Evolutionary conservation across 2,888 invertebrate species (phyloP).

Genomic region (Cryptocephalus primarius): DNA sequence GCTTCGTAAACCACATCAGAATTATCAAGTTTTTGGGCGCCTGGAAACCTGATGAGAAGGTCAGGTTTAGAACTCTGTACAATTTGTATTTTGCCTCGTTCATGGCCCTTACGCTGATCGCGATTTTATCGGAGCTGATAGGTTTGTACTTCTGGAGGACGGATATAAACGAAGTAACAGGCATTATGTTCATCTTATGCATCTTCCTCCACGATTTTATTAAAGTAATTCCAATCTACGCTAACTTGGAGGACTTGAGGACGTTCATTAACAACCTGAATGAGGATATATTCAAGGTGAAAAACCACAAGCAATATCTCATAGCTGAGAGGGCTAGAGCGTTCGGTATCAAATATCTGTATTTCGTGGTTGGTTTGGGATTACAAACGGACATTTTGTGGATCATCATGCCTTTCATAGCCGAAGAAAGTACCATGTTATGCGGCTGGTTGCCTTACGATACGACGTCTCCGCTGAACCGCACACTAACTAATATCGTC

Average conservation of each 20-base stretch:
- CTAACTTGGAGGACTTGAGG: not conserved
- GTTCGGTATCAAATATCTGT: not conserved
- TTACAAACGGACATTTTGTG: conserved; percentile 2
- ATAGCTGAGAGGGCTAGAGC: not conserved
- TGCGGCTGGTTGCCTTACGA: conserved; percentile 1
- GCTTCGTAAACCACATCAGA: not conserved
- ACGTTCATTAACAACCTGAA: not conserved
- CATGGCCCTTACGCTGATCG: not conserved
- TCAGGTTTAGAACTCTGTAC: not conserved
- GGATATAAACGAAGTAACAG: not conserved
- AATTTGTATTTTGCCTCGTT: not conserved
- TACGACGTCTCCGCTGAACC: not conserved
- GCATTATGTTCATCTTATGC: not conserved
- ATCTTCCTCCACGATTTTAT: not conserved
- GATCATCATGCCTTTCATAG: conserved; percentile 1
- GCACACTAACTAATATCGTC: not conserved
- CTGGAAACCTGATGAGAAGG: not conserved
- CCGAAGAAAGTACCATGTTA: not conserved
- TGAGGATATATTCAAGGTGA: not conserved
- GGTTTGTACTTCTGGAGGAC: not conserved
- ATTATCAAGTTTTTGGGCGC: not conserved
- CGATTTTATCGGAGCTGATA: not conserved
- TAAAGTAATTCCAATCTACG: not conserved
- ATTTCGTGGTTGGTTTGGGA: conserved; percentile 1
- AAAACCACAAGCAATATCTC: conserved; percentile 1